A percentile compares a stretch with the other conserved stretches of the same genome.
phyloP scores from a whole-genome alignment of 2,888 invertebrate genomes.

The Chloroclysta siterata region DNA sequence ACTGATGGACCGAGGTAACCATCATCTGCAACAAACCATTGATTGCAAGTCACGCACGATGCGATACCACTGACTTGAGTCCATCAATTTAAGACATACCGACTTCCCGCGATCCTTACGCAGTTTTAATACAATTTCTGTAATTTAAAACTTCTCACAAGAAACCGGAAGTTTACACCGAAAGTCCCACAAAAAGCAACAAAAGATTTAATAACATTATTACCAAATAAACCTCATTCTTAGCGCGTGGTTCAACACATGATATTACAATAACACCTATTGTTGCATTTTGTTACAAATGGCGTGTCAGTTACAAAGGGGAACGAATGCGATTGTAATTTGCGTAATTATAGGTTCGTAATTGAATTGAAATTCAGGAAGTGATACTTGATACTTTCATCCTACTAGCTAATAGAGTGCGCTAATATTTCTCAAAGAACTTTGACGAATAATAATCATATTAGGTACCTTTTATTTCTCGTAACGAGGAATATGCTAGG shows the following conservation, averaged over 20 bases:
- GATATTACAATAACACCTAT: constrained; percentile 17
- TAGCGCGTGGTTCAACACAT: constrained; percentile 22
- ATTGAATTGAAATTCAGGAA: constrained; percentile 45
- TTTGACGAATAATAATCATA: too few species aligned
- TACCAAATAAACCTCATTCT: constrained; percentile 8
- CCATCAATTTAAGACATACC: too few species aligned
- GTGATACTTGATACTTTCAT: constrained; percentile 43
- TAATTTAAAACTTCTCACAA: constrained; percentile 6
- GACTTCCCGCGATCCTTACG: too few species aligned
- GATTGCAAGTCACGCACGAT: too few species aligned
- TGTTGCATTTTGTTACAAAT: constrained; percentile 25
- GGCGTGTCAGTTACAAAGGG: constrained; percentile 35
- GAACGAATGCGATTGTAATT: constrained; percentile 32
- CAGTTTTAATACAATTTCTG: neutral
- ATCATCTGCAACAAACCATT: too few species aligned
- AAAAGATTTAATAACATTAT: constrained; percentile 17
- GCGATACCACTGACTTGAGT: too few species aligned
- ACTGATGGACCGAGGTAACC: too few species aligned
- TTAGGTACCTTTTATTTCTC: too few species aligned
- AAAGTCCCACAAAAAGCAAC: constrained; percentile 18
- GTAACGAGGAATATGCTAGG: too few species aligned
- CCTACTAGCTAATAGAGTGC: constrained; percentile 1
- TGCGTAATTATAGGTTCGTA: constrained; percentile 40
- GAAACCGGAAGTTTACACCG: constrained; percentile 27
- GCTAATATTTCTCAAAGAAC: neutral